Percentiles rank a stretch among this genome's conserved stretches.
Conservation (phyloP, 2,113 vertebrate genomes). For the Seriola quinqueradiata region DNA sequence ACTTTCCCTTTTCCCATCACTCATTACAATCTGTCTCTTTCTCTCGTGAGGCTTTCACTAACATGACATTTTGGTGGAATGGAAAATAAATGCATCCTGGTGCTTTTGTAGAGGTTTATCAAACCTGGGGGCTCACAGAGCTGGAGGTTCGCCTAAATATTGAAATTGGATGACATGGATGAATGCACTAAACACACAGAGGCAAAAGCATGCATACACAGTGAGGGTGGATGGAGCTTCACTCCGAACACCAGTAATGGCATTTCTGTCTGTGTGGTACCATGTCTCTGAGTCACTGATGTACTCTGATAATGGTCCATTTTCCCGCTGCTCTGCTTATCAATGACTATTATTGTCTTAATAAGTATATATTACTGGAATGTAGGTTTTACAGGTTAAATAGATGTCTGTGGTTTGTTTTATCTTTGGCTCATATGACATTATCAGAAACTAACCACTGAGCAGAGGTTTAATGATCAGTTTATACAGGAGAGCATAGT, state of each 20-base stretch:
- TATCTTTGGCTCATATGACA: neutral
- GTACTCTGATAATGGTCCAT: conserved; percentile 18
- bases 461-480: neutral
- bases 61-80: conserved; percentile 16
- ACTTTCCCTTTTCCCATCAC: conserved; percentile 46
- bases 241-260: conserved; percentile 37
- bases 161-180: conserved; percentile 57
- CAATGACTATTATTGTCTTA: neutral
- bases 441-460: neutral
- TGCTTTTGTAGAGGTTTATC: conserved; percentile 51
- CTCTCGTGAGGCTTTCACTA: conserved; percentile 30
- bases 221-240: conserved; percentile 18
- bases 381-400: neutral
- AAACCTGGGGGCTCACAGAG: conserved; percentile 44
- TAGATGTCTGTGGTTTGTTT: neutral
- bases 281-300: conserved; percentile 20
- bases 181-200: conserved; percentile 45
- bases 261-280: conserved; percentile 31
- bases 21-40: conserved; percentile 41
- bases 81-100: conserved; percentile 39
- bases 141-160: conserved; percentile 36
- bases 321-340: conserved; percentile 8
- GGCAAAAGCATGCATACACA: conserved; percentile 20
- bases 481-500: neutral
- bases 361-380: neutral